Evolutionary conservation across 2,797 vertebrate species (phyloP).

Genomic region (Morelia viridis): DNA sequence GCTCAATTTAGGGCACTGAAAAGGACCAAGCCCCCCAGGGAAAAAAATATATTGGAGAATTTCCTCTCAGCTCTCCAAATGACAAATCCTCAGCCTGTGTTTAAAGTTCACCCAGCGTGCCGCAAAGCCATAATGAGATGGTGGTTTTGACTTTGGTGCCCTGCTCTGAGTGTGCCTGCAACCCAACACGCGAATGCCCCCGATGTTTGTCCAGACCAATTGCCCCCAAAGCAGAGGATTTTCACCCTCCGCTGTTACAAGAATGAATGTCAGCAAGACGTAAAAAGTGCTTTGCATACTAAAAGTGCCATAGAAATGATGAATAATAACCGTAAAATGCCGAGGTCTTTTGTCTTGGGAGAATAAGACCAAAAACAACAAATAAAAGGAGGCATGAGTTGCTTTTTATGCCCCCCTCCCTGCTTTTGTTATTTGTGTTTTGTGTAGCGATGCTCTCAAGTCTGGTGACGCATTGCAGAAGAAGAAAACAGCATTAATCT

Average conservation of each 20-base stretch:
- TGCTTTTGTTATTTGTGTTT: neutral
- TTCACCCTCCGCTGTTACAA: neutral
- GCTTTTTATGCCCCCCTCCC: neutral
- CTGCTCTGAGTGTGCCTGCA: neutral
- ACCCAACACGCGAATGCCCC: neutral
- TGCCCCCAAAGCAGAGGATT: neutral
- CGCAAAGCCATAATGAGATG: too few species aligned
- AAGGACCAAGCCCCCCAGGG: neutral
- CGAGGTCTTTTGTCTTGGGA: neutral
- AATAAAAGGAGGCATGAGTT: neutral
- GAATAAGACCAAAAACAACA: neutral
- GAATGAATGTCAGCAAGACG: neutral
- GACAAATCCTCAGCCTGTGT: neutral
- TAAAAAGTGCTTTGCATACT: slow-evolving; percentile 1
- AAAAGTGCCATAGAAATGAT: slow-evolving; percentile 22
- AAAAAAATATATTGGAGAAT: neutral
- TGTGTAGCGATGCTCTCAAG: neutral
- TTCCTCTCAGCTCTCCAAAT: neutral
- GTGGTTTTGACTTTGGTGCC: neutral
- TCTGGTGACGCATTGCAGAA: slow-evolving; percentile 2
- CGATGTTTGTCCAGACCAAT: neutral
- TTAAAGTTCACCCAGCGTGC: neutral
- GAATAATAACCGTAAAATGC: slow-evolving; percentile 16
- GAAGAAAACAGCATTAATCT: slow-evolving; percentile 35
- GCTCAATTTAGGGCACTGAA: neutral